phyloP scores from a whole-genome alignment of 2,113 vertebrate genomes.

The Colistium nudipinnis region DNA sequence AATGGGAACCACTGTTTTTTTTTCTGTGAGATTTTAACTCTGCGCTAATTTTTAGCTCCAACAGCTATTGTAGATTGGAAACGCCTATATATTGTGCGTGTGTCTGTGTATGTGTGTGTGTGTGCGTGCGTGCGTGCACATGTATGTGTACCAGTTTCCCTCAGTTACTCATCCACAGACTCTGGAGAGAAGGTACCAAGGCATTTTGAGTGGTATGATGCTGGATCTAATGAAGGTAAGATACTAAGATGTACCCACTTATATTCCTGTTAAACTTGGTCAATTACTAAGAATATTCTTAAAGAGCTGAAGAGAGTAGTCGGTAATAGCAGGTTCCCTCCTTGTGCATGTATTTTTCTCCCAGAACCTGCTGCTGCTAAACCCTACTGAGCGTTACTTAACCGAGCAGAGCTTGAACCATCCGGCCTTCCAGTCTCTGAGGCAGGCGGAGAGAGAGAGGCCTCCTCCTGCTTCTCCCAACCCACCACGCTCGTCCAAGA shows the following conservation, averaged over 20 bases:
- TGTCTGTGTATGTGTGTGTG: constrained; percentile 11
- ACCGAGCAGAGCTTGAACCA: constrained; percentile 98
- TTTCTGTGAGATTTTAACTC: constrained; percentile 44
- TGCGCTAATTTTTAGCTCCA: constrained; percentile 25
- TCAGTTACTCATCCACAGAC: constrained; percentile 98
- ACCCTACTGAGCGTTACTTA: constrained; percentile 93
- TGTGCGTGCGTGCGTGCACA: constrained; percentile 27
- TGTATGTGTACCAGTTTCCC: constrained; percentile 87
- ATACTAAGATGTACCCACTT: neutral
- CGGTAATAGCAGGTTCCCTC: neutral
- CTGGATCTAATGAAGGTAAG: constrained; percentile 99
- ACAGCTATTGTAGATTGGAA: constrained; percentile 7
- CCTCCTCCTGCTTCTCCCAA: constrained; percentile 86
- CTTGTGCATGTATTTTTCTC: constrained; percentile 16
- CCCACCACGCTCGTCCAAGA: constrained; percentile 93
- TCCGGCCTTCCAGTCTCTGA: constrained; percentile 95
- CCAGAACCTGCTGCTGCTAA: constrained; percentile 95
- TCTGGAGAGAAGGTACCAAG: constrained; percentile 95
- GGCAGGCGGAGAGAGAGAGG: constrained; percentile 88
- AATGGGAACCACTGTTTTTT: constrained; percentile 39
- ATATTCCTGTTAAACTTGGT: neutral
- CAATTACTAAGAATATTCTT: neutral
- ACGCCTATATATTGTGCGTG: neutral
- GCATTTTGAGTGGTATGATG: constrained; percentile 93
- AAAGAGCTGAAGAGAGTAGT: no score